These are phyloP conservation scores for Standfussiana lucernea DNA, from an alignment of 2,888 invertebrate species.

Conservation along the genomic window DNA sequence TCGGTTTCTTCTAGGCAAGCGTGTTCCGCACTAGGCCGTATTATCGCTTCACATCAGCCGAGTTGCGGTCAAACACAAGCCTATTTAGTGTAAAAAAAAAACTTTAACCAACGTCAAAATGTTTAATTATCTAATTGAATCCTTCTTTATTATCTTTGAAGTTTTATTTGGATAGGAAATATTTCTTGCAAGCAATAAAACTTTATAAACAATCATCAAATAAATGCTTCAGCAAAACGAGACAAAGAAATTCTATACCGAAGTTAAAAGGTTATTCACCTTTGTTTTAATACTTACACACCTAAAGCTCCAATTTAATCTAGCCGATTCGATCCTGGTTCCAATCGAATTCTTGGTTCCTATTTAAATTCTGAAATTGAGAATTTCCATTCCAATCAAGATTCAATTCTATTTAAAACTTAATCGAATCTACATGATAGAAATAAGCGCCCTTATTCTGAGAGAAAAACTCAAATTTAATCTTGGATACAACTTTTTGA, in stretches of 20 bases:
- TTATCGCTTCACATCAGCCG: no score
- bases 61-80: no score
- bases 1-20: no score
- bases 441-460: constrained; percentile 1
- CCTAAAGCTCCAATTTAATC: constrained; percentile 21
- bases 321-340: constrained; percentile 13
- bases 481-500: neutral
- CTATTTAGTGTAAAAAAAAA: no score
- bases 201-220: neutral
- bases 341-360: constrained; percentile 31
- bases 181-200: neutral
- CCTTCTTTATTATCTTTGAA: no score
- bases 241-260: neutral
- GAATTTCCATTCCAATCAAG: constrained; percentile 40
- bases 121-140: no score
- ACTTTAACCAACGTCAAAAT: no score
- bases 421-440: constrained; percentile 19
- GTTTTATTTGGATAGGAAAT: neutral
- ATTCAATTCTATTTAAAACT: constrained; percentile 37
- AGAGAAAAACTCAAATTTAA: neutral
- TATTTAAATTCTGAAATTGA: constrained; percentile 41
- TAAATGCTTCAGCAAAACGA: neutral
- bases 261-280: neutral
- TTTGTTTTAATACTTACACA: constrained; percentile 1
- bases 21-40: no score